These are phyloP conservation scores for Spisula solida DNA, from an alignment of 2,888 invertebrate species.

Conservation along the genomic window DNA sequence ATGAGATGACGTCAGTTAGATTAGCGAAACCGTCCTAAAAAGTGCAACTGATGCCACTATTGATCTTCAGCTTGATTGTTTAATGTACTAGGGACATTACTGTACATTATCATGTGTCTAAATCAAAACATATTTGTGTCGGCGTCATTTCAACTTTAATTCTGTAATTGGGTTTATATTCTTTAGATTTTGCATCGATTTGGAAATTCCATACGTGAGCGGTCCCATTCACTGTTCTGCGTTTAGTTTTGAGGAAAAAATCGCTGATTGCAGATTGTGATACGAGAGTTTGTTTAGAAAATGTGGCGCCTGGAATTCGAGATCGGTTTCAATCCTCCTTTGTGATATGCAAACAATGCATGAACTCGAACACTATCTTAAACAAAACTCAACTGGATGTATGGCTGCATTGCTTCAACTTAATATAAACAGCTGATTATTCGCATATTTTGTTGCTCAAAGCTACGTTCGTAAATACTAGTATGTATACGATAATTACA, in stretches of 20 bases:
- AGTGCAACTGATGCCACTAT: no score
- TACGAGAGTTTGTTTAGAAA: background rate
- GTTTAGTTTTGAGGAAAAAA: background rate
- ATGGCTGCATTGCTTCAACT: no score
- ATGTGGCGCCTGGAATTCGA: background rate
- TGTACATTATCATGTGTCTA: no score
- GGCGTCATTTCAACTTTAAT: background rate
- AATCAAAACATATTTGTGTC: background rate
- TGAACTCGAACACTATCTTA: background rate
- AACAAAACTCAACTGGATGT: background rate
- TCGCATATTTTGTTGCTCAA: no score
- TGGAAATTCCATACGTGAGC: background rate
- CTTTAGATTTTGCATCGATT: background rate
- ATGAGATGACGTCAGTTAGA: no score
- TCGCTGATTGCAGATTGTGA: background rate
- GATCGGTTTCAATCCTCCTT: background rate
- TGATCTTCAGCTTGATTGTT: no score
- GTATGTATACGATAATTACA: no score
- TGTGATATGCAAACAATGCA: background rate
- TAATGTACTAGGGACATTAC: no score
- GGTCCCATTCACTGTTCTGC: background rate
- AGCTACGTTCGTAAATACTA: no score
- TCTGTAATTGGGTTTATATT: background rate
- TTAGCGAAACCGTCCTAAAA: no score
- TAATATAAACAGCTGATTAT: no score